These are phyloP conservation scores for Limnothrissa miodon DNA, from an alignment of 2,113 vertebrate species.

Conservation along the genomic window DNA sequence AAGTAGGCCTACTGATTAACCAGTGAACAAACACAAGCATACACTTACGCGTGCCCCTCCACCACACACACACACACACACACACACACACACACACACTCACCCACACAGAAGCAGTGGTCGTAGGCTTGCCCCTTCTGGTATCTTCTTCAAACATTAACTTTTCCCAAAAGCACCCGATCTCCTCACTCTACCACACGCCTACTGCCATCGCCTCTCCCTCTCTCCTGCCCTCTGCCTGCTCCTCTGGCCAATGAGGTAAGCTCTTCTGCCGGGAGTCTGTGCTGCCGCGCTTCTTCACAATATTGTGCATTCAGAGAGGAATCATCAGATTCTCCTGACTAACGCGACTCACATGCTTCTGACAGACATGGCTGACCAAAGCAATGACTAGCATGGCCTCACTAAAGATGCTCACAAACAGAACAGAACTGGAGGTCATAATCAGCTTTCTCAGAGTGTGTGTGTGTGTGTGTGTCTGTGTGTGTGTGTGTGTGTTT, in stretches of 20 bases:
- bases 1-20: constrained; percentile 74
- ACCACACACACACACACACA: constrained; percentile 45
- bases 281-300: constrained; percentile 44
- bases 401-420: background rate
- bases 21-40: constrained; percentile 67
- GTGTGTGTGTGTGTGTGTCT: background rate
- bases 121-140: constrained; percentile 38
- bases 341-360: constrained; percentile 71
- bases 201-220: background rate
- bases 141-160: constrained; percentile 52
- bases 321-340: constrained; percentile 58
- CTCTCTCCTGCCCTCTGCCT: background rate
- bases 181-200: background rate
- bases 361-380: constrained; percentile 31
- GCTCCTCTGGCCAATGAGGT: constrained; percentile 31
- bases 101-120: constrained; percentile 22
- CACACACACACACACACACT: constrained; percentile 19
- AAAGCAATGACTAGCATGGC: background rate
- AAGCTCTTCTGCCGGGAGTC: constrained; percentile 23
- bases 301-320: constrained; percentile 64
- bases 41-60: constrained; percentile 45
- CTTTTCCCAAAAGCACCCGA: constrained; percentile 26
- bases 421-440: background rate
- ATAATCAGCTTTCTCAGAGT: background rate
- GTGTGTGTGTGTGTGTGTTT: background rate